Conservation (phyloP, 2,888 invertebrate species). For the Tipula helvola region DNA sequence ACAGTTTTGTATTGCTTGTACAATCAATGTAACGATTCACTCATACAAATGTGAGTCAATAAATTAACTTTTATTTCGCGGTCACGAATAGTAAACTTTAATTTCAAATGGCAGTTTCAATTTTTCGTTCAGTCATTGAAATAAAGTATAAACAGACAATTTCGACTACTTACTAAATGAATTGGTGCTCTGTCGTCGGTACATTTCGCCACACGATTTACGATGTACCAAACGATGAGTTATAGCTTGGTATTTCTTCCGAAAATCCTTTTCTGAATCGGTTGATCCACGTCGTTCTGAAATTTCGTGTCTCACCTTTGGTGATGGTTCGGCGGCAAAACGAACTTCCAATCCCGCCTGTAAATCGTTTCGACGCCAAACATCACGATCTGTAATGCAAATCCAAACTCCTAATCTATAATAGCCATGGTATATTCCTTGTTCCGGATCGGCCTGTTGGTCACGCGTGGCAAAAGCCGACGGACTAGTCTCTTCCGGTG, state of each 20-base stretch:
- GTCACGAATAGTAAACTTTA: too few species aligned
- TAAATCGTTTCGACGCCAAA: constrained; percentile 37
- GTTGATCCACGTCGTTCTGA: constrained; percentile 49
- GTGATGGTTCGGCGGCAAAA: neutral
- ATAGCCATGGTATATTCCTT: constrained; percentile 62
- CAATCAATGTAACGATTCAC: too few species aligned
- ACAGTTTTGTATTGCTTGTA: too few species aligned
- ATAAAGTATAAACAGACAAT: neutral
- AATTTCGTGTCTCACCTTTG: constrained; percentile 24
- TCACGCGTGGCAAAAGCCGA: constrained; percentile 13
- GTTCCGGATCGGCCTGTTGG: constrained; percentile 24
- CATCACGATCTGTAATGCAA: constrained; percentile 60
- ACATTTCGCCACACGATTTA: constrained; percentile 82
- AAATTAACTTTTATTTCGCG: too few species aligned
- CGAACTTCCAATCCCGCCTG: neutral
- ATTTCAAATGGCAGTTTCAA: neutral
- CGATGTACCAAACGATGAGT: constrained; percentile 83
- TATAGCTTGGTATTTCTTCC: constrained; percentile 71
- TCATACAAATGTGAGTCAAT: too few species aligned
- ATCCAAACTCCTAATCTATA: constrained; percentile 62
- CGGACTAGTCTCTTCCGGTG: constrained; percentile 23
- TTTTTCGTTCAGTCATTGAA: neutral
- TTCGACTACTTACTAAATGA: constrained; percentile 60
- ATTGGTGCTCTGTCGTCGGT: constrained; percentile 68
- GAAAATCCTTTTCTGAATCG: constrained; percentile 76